Base-by-base conservation (phyloP, 2,113 vertebrate species). In the Genyomyrus donnyi region DNA sequence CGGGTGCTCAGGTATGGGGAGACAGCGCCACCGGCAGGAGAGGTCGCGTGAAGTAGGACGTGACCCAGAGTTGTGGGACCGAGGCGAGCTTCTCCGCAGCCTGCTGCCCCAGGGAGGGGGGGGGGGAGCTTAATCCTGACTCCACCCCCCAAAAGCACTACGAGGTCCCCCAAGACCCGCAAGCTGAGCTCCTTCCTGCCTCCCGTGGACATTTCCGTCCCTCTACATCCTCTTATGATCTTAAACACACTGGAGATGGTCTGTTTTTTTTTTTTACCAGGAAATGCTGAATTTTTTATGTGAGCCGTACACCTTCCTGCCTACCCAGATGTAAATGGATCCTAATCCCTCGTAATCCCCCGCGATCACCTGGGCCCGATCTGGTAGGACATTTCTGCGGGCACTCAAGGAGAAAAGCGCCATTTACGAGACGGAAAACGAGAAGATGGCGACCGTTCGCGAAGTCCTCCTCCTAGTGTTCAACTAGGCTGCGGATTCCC, bases 271-370 rank as follows among this genome's bases (percentile, higher is more conserved):
- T 42, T 48, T 24, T 46, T 49, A 66, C 9, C 56, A 66, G 70
- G 88, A 83, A 80, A 83, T 83, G 88, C 49, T 39, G 17, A 21
- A 27, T 85, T 48, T 88, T 88, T 88, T 3, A 70, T 88, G 56
- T 3, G 42, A n/a, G 58, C 58, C 7, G 21, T 19, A 27, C 35
- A 45, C 56, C 27, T 19, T 88, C 35, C 53, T 50, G 49, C 39
- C 56, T 62, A 58, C 49, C n/a, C n/a, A 27, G 48, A 31, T 49
- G 49, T 87, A 87, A 87, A 50, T 19, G 42, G 85, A 52, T 3
- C 49, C n/a, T 87, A 87, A 87, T 87, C 46, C 85, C 48, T 2
- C 24, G 49, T 53, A 87, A 87, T 87, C 85, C 48, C 48, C 46
- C 17, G 2, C 6, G 27, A 87, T 31, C 85, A 17, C 49, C 13